These are phyloP conservation scores for Steinernema feltiae DNA, from an alignment of 1,140 invertebrate species.

Conservation along the genomic window DNA sequence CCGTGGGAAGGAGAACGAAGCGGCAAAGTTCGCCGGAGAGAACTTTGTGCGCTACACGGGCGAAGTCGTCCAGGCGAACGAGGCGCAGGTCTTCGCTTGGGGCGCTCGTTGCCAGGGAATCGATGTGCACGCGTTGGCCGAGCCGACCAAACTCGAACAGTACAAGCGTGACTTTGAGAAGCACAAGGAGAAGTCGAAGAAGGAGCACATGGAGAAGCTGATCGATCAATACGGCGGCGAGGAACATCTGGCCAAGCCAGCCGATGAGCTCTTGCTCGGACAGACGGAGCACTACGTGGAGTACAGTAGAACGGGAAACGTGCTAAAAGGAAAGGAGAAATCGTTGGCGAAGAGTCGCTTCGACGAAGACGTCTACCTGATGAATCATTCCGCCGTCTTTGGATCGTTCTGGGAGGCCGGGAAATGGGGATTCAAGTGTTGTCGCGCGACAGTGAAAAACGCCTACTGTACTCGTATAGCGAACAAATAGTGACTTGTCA, in stretches of 20 bases:
- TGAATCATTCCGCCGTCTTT: conserved; percentile 69
- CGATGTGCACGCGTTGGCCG: conserved; percentile 89
- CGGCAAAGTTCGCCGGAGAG: conserved; percentile 83
- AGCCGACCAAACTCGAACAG: conserved; percentile 91
- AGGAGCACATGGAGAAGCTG: conserved; percentile 66
- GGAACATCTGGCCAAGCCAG: conserved; percentile 74
- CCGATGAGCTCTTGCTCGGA: conserved; percentile 76
- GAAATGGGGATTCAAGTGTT: conserved; percentile 87
- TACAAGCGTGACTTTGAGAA: conserved; percentile 81
- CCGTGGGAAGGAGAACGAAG: conserved; percentile 58
- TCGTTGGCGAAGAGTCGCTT: conserved; percentile 78
- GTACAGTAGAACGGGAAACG: conserved; percentile 85
- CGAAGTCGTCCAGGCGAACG: conserved; percentile 81
- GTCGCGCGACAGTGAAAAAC: conserved; percentile 82
- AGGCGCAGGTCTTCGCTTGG: conserved; percentile 95
- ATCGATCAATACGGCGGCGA: conserved; percentile 52
- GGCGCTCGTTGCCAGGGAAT: conserved; percentile 75
- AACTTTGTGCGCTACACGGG: conserved; percentile 89
- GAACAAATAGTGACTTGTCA: neutral
- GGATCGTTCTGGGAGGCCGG: conserved; percentile 88
- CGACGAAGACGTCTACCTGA: conserved; percentile 72
- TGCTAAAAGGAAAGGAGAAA: conserved; percentile 78
- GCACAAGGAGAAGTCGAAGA: conserved; percentile 79
- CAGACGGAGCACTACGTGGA: conserved; percentile 94
- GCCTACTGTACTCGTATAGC: conserved; percentile 60